Evolutionary conservation across 2,888 invertebrate genomes (phyloP).

Genomic region (Choristoneura rosaceana): DNA sequence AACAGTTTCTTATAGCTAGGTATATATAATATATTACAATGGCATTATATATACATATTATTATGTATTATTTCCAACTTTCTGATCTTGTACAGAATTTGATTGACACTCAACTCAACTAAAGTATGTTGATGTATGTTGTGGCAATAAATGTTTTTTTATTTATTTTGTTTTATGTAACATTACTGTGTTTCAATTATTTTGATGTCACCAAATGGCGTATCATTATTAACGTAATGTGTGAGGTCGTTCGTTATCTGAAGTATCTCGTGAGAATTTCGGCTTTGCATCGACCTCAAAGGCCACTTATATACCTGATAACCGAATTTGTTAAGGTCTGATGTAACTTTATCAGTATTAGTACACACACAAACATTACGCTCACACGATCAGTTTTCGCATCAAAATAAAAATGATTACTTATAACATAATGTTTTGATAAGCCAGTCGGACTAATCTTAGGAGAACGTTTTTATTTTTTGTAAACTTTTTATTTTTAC

Average conservation of each 20-base stretch:
- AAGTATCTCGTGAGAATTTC: constrained; percentile 8
- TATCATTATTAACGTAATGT: not conserved
- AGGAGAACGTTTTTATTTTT: not conserved
- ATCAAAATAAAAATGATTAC: not conserved
- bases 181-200: too few species aligned
- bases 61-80: too few species aligned
- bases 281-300: not conserved
- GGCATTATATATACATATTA: too few species aligned
- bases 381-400: not conserved
- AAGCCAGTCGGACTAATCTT: not conserved
- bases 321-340: not conserved
- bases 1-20: too few species aligned
- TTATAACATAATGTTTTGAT: not conserved
- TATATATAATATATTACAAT: too few species aligned
- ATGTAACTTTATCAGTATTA: constrained; percentile 10
- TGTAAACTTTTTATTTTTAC: too few species aligned
- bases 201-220: not conserved
- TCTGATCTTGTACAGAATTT: too few species aligned
- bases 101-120: too few species aligned
- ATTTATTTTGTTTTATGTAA: too few species aligned
- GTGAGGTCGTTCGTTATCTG: constrained; percentile 3
- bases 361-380: too few species aligned
- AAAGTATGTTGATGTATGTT: too few species aligned
- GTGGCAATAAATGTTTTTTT: too few species aligned
- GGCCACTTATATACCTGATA: not conserved